phyloP scores from a whole-genome alignment of 2,797 vertebrate species.

The Parauchenoglanis ngamensis region DNA sequence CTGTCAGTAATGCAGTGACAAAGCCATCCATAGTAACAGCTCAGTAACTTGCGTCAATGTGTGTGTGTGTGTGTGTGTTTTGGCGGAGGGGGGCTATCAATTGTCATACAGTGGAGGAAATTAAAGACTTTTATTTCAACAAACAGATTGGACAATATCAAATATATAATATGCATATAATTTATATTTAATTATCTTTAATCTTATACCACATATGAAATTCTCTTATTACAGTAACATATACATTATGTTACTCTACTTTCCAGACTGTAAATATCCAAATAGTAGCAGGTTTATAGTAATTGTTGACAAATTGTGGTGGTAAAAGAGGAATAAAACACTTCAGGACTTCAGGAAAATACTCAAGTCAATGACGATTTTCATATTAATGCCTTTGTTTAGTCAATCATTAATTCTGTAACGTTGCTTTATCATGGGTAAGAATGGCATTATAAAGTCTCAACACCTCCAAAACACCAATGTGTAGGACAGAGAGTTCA shows the following conservation, averaged over 20 bases:
- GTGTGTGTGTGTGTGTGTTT: background rate
- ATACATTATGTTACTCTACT: too few relatives aligned
- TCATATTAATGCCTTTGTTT: background rate
- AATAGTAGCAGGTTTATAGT: background rate
- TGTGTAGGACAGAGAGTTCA: background rate
- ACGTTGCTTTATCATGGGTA: too few relatives aligned
- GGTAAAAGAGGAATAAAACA: background rate
- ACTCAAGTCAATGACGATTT: background rate
- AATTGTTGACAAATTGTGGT: background rate
- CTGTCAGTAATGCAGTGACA: background rate
- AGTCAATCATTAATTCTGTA: background rate
- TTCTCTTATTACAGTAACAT: background rate
- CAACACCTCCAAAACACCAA: background rate
- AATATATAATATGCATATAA: slow-evolving; percentile 27
- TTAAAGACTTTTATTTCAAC: slow-evolving; percentile 31
- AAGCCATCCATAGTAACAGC: background rate
- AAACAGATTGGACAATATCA: slow-evolving; percentile 23
- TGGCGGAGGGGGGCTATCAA: slow-evolving; percentile 14
- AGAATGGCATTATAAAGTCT: too few relatives aligned
- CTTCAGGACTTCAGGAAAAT: too few relatives aligned
- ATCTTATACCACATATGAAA: background rate
- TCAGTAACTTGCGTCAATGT: background rate
- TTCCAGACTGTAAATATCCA: background rate
- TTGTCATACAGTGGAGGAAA: slow-evolving; percentile 1
- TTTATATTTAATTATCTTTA: background rate